Percentiles rank a stretch among this genome's conserved stretches.
These are phyloP conservation scores for Drosophila baimaii DNA, from an alignment of 1,140 invertebrate genomes.

Conservation along the genomic window DNA sequence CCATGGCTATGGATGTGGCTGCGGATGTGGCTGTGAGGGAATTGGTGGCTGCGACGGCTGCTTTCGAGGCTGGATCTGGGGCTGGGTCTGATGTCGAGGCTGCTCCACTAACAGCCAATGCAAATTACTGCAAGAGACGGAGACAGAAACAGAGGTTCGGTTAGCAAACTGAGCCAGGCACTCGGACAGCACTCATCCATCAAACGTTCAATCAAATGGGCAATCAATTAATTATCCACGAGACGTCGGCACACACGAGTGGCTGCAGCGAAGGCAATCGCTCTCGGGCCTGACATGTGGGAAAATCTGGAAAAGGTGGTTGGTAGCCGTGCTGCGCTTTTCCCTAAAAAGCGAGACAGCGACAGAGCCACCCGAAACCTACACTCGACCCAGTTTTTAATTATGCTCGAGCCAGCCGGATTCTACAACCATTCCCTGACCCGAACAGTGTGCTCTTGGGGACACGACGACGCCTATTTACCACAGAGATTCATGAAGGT, in stretches of 20 bases:
- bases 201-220: constrained; percentile 73
- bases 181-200: constrained; percentile 49
- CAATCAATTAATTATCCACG: constrained; percentile 76
- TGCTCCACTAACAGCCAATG: constrained; percentile 52
- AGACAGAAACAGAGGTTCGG: constrained; percentile 17
- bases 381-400: constrained; percentile 58
- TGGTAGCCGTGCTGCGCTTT: constrained; percentile 15
- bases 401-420: constrained; percentile 34
- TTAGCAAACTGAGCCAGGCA: constrained; percentile 37
- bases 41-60: constrained; percentile 5
- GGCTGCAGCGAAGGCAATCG: constrained; percentile 1
- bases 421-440: constrained; percentile 1
- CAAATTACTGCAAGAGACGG: constrained; percentile 66
- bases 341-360: neutral
- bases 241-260: constrained; percentile 14
- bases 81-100: constrained; percentile 38
- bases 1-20: constrained; percentile 86
- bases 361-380: constrained; percentile 12
- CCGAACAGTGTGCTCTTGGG: neutral
- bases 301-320: constrained; percentile 5
- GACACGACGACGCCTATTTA: constrained; percentile 17
- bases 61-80: constrained; percentile 17
- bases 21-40: constrained; percentile 54
- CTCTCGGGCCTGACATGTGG: constrained; percentile 11
- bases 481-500: constrained; percentile 14